Evolutionary conservation across 1,140 invertebrate species (phyloP).

Genomic region (Zaprionus nigranus): DNA sequence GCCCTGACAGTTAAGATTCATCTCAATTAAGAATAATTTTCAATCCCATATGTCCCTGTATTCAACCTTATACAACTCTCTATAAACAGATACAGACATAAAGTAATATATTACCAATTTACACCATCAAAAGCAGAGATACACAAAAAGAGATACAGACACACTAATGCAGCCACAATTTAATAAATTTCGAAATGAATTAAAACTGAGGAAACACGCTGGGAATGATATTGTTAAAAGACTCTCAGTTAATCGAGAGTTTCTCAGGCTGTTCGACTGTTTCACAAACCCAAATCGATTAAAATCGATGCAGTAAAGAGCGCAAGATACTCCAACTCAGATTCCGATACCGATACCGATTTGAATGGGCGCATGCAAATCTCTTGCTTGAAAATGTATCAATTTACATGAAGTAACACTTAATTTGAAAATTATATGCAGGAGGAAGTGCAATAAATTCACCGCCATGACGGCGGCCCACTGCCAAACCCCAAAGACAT

Average conservation of each 20-base stretch:
- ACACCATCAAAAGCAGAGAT: background rate
- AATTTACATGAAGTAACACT: conserved; percentile 71
- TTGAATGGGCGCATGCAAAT: background rate
- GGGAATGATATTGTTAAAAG: background rate
- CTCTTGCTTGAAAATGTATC: conserved; percentile 55
- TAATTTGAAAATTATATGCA: conserved; percentile 79
- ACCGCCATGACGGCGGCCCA: conserved; percentile 53
- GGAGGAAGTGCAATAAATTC: conserved; percentile 78
- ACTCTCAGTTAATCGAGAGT: background rate
- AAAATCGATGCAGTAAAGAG: conserved; percentile 1
- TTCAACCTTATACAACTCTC: background rate
- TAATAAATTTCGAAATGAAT: background rate
- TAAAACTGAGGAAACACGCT: background rate
- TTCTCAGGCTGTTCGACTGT: background rate
- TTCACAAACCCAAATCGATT: background rate
- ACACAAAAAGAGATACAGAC: background rate
- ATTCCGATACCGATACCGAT: background rate
- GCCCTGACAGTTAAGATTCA: no score
- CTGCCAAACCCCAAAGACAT: conserved; percentile 9
- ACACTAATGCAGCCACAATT: background rate
- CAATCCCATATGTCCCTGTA: no score
- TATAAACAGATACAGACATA: background rate
- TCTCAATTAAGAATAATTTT: no score
- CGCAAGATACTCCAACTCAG: background rate
- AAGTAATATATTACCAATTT: background rate